Percentiles rank a stretch among this genome's conserved stretches.
Evolutionary conservation across 2,888 invertebrate species (phyloP).

Genomic region (Idaea aversata): DNA sequence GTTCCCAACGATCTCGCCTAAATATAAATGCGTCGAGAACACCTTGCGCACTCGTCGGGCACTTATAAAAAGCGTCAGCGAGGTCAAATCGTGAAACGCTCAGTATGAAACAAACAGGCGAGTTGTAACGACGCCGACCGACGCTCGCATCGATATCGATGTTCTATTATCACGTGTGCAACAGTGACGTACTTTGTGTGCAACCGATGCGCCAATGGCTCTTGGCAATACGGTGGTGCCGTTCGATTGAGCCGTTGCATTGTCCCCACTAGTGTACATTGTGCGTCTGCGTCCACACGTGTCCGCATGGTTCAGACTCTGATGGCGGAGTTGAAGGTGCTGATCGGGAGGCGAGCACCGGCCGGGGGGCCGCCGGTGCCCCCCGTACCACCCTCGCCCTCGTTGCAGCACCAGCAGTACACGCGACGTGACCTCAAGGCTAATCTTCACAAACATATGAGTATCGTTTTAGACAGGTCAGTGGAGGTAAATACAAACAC

Average conservation of each 20-base stretch:
- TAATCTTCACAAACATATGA: slow-evolving; percentile 78
- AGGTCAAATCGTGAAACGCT: slow-evolving; percentile 62
- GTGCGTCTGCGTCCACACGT: slow-evolving; percentile 63
- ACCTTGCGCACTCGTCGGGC: slow-evolving; percentile 72
- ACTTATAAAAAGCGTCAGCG: slow-evolving; percentile 76
- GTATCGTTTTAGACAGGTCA: slow-evolving; percentile 78
- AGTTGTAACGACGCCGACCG: slow-evolving; percentile 53
- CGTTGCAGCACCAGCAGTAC: slow-evolving; percentile 59
- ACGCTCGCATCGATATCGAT: slow-evolving; percentile 70
- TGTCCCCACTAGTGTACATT: slow-evolving; percentile 64
- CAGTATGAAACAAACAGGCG: slow-evolving; percentile 71
- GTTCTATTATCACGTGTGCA: slow-evolving; percentile 72
- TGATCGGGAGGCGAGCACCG: slow-evolving; percentile 75
- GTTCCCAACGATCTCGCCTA: slow-evolving; percentile 56
- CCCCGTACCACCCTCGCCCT: slow-evolving; percentile 42
- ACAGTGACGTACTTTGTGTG: slow-evolving; percentile 65
- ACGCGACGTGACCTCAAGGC: slow-evolving; percentile 72
- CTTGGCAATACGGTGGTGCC: slow-evolving; percentile 62
- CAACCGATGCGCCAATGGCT: slow-evolving; percentile 71
- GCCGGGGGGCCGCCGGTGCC: slow-evolving; percentile 51
- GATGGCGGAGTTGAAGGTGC: slow-evolving; percentile 78
- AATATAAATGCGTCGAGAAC: slow-evolving; percentile 68
- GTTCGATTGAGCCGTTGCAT: slow-evolving; percentile 53
- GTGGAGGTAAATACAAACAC: slow-evolving; percentile 32
- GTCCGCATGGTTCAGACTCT: slow-evolving; percentile 77